phyloP scores from a whole-genome alignment of 2,113 vertebrate species.

The Nannospalax galili region DNA sequence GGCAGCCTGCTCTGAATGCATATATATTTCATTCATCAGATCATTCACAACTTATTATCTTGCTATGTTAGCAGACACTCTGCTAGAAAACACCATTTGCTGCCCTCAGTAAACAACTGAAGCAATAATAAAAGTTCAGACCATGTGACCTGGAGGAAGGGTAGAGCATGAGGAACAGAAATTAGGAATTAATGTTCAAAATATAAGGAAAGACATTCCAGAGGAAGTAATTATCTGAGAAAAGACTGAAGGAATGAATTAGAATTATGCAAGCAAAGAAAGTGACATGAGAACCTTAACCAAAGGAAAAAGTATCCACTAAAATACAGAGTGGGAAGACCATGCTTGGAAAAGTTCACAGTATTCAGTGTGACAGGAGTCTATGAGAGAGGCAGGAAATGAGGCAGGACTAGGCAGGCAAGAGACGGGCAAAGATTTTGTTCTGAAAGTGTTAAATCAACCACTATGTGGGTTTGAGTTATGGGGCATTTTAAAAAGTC shows the following conservation, averaged over 20 bases:
- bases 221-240: background rate
- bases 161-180: background rate
- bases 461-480: background rate
- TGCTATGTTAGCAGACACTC: background rate
- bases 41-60: background rate
- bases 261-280: background rate
- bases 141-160: too few relatives aligned
- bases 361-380: background rate
- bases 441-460: background rate
- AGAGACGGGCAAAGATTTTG: background rate
- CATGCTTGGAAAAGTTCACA: background rate
- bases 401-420: background rate
- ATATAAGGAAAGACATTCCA: background rate
- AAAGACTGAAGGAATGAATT: background rate
- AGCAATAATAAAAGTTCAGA: background rate
- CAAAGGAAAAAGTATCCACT: background rate
- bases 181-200: background rate
- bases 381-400: background rate
- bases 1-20: fast-evolving
- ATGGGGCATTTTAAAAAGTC: background rate
- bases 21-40: background rate
- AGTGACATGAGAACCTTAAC: background rate
- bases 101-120: background rate
- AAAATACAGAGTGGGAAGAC: background rate
- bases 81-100: background rate